phyloP scores from a whole-genome alignment of 1,140 invertebrate genomes.

The Sitobion miscanthi region DNA sequence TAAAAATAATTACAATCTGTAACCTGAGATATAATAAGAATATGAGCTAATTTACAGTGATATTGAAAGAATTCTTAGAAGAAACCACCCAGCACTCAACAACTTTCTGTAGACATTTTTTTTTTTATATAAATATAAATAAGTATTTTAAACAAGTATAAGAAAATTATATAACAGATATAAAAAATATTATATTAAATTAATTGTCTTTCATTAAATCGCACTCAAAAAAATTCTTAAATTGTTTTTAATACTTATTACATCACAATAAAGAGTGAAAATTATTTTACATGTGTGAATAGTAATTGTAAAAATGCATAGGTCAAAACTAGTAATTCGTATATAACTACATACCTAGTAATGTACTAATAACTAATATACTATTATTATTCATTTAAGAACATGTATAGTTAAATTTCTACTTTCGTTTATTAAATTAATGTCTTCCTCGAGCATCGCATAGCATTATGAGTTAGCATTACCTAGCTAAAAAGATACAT shows the following conservation, averaged over 20 bases:
- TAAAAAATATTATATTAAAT: not conserved
- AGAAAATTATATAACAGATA: not conserved
- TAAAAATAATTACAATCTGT: no score
- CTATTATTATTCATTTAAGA: slow-evolving; percentile 32
- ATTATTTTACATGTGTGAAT: not conserved
- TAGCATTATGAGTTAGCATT: not conserved
- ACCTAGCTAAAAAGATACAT: not conserved
- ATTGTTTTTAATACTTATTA: not conserved
- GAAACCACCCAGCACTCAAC: no score
- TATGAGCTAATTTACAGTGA: no score
- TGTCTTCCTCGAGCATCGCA: not conserved
- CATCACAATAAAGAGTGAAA: not conserved
- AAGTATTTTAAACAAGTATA: not conserved
- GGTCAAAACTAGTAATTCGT: not conserved
- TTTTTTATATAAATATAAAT: not conserved
- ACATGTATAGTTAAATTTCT: slow-evolving; percentile 35
- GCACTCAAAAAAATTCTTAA: not conserved
- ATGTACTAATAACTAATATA: not conserved
- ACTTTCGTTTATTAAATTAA: slow-evolving; percentile 22
- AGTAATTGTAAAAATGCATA: not conserved
- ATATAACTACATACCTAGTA: not conserved
- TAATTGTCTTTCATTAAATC: not conserved
- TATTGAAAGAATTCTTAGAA: no score
- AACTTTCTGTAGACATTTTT: no score
- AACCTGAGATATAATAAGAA: no score